Conservation (phyloP, 2,113 vertebrate species). For the Nanorana parkeri region DNA sequence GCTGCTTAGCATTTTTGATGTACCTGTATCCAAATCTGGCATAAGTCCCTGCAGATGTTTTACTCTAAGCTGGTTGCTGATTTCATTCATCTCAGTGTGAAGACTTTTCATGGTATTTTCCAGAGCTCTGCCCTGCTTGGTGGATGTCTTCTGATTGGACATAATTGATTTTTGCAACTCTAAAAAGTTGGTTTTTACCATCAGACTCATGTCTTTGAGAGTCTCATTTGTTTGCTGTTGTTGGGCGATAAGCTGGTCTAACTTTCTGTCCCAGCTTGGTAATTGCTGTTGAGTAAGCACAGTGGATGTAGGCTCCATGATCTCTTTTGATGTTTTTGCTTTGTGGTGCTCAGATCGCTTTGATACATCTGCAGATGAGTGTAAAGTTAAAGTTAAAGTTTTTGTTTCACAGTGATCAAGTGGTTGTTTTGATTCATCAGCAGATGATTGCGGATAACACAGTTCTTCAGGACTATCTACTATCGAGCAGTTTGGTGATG, state of each 20-base stretch:
- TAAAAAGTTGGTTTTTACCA: conserved; percentile 23
- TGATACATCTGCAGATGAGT: not conserved
- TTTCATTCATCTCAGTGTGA: not conserved
- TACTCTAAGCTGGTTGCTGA: not conserved
- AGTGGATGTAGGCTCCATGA: not conserved
- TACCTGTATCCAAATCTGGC: not conserved
- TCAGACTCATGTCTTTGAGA: not conserved
- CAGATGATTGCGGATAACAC: not conserved
- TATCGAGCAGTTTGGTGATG: not conserved
- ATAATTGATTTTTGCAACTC: conserved; percentile 18
- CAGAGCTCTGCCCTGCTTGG: not conserved
- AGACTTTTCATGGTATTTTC: not conserved
- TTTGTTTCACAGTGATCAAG: not conserved
- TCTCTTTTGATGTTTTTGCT: too few species aligned
- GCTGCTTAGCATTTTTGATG: too few species aligned
- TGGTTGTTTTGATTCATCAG: not conserved
- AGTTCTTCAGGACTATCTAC: not conserved
- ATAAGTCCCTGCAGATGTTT: not conserved
- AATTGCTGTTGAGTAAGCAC: not conserved
- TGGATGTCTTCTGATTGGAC: not conserved
- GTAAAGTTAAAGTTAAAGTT: not conserved
- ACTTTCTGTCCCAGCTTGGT: not conserved
- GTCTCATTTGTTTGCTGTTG: not conserved
- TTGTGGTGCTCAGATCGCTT: not conserved
- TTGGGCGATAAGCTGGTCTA: not conserved